Conservation (phyloP, 1,140 invertebrate species). For the Conus ventricosus region DNA sequence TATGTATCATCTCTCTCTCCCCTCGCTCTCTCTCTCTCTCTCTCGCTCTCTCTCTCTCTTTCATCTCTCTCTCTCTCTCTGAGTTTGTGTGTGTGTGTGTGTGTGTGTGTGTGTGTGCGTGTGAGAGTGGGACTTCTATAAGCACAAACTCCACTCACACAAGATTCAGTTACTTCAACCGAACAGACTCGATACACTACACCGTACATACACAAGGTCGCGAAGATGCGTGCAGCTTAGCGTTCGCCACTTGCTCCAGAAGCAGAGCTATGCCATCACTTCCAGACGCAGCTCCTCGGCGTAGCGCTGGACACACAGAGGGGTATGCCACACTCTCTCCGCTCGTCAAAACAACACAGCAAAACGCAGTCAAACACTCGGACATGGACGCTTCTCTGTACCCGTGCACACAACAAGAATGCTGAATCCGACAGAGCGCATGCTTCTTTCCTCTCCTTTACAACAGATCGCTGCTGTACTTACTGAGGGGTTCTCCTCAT, state of each 20-base stretch:
- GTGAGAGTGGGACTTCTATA: too few relatives aligned
- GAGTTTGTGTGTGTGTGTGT: too few relatives aligned
- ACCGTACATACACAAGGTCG: slow-evolving; percentile 56
- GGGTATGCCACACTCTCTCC: slow-evolving; percentile 75
- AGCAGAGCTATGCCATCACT: slow-evolving; percentile 70
- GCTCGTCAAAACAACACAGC: slow-evolving; percentile 55
- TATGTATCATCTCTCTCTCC: too few relatives aligned
- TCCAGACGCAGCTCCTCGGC: slow-evolving; percentile 74
- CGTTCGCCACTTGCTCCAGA: slow-evolving; percentile 71
- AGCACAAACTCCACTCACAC: too few relatives aligned
- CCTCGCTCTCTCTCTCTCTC: too few relatives aligned
- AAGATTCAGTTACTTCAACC: too few relatives aligned
- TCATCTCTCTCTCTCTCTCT: too few relatives aligned
- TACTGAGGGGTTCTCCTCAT: too few relatives aligned
- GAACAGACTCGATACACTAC: too few relatives aligned
- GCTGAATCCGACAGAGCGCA: too few relatives aligned
- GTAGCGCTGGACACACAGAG: slow-evolving; percentile 75
- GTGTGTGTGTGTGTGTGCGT: too few relatives aligned
- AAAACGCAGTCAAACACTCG: not conserved
- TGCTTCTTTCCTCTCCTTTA: not conserved
- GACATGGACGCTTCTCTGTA: not conserved
- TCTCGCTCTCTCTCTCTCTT: too few relatives aligned
- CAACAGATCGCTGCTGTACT: not conserved
- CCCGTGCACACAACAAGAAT: not conserved
- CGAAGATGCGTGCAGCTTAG: slow-evolving; percentile 59